phyloP scores from a whole-genome alignment of 1,140 invertebrate genomes.

The Drosophila oshimai region DNA sequence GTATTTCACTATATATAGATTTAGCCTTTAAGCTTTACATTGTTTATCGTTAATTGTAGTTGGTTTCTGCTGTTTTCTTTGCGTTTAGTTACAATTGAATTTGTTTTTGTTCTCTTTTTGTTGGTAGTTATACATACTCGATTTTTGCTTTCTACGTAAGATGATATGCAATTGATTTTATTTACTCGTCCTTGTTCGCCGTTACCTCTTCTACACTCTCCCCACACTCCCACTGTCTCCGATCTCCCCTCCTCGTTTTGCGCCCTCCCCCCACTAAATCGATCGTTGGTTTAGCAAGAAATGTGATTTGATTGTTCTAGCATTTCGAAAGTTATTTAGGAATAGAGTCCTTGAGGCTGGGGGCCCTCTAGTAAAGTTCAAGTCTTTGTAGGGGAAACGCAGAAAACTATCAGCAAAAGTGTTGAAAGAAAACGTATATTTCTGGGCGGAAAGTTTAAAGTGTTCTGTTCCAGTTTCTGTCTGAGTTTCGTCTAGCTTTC shows the following conservation, averaged over 20 bases:
- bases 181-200: constrained; percentile 42
- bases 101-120: constrained; percentile 25
- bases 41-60: constrained; percentile 55
- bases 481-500: constrained; percentile 27
- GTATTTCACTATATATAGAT: constrained; percentile 27
- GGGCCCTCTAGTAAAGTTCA: constrained; percentile 41
- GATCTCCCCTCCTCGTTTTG: constrained; percentile 1
- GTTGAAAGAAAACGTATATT: constrained; percentile 17
- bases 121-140: constrained; percentile 25
- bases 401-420: constrained; percentile 31
- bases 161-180: constrained; percentile 80
- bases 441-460: constrained; percentile 76
- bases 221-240: neutral
- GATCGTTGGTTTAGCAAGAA: constrained; percentile 68
- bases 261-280: constrained; percentile 27
- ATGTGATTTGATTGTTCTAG: constrained; percentile 79
- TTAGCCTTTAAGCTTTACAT: constrained; percentile 49
- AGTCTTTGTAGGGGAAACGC: constrained; percentile 59
- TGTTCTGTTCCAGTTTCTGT: constrained; percentile 43
- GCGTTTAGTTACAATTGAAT: constrained; percentile 58
- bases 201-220: constrained; percentile 14
- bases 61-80: constrained; percentile 47
- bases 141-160: constrained; percentile 62
- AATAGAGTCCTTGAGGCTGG: constrained; percentile 39
- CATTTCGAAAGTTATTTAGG: constrained; percentile 72